Conservation (phyloP, 2,113 vertebrate genomes). For the Erythrolamprus reginae region DNA sequence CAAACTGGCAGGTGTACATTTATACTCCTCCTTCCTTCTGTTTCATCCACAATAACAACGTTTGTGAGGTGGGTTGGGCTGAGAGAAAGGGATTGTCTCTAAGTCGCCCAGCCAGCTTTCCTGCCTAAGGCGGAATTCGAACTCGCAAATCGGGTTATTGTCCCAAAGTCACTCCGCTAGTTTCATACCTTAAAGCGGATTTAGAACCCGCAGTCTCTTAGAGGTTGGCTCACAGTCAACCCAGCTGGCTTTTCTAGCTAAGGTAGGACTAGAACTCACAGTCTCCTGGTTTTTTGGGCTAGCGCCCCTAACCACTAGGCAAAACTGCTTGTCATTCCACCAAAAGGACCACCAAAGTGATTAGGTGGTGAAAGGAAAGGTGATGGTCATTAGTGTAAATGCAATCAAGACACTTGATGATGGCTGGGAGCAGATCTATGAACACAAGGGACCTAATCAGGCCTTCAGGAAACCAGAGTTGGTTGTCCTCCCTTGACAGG, state of each 20-base stretch:
- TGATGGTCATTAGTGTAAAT: background rate
- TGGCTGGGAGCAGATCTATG: accelerated
- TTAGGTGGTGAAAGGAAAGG: background rate
- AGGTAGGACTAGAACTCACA: background rate
- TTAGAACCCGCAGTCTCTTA: background rate
- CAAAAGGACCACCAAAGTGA: background rate
- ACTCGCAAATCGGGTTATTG: background rate
- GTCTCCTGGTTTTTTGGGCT: background rate
- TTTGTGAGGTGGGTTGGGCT: background rate
- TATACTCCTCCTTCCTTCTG: too few species aligned
- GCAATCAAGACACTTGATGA: background rate
- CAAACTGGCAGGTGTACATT: background rate
- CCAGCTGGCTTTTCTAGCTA: background rate
- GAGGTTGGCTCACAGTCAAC: background rate
- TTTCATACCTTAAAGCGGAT: background rate
- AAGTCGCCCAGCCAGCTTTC: background rate
- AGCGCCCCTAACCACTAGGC: background rate
- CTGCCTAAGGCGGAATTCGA: background rate
- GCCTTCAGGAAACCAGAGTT: background rate
- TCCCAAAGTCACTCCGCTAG: background rate
- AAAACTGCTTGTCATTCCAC: background rate
- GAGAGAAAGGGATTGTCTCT: background rate
- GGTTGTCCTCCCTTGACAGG: background rate
- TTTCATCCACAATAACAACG: background rate
- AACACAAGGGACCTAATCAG: background rate